Percentiles rank a stretch among this genome's conserved stretches.
Evolutionary conservation across 2,888 invertebrate genomes (phyloP).

Genomic region (Drosophila vallismaia): DNA sequence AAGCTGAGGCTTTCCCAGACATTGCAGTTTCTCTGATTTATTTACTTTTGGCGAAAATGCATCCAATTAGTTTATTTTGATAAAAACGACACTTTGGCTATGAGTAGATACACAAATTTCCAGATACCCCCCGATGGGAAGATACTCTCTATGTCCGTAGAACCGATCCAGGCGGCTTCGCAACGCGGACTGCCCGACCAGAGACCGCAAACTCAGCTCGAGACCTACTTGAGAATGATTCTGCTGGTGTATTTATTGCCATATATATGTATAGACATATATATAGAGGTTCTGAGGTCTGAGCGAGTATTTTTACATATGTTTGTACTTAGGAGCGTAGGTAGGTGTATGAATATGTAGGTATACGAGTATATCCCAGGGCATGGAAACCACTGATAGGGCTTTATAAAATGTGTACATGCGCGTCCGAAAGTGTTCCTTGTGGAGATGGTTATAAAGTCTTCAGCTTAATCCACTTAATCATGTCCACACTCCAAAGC

Average conservation of each 20-base stretch:
- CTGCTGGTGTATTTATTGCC: conserved; percentile 16
- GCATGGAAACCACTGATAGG: conserved; percentile 33
- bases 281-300: conserved; percentile 1
- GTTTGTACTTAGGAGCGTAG: conserved; percentile 21
- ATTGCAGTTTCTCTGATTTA: conserved; percentile 39
- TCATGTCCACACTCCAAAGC: conserved; percentile 18
- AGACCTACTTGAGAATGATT: conserved; percentile 30
- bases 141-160: neutral
- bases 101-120: conserved; percentile 4
- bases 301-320: conserved; percentile 12
- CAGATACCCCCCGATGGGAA: neutral
- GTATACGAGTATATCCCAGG: neutral
- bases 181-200: conserved; percentile 34
- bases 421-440: conserved; percentile 16
- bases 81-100: conserved; percentile 6
- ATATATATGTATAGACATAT: conserved; percentile 1
- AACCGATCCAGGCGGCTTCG: conserved; percentile 38
- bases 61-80: conserved; percentile 14
- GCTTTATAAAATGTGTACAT: conserved; percentile 13
- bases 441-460: conserved; percentile 4
- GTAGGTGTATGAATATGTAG: neutral
- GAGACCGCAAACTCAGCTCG: conserved; percentile 43
- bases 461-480: conserved; percentile 22
- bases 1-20: conserved; percentile 29
- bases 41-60: conserved; percentile 7